Conservation (phyloP, 1,140 invertebrate species). For the Lasioglossum albipes region DNA sequence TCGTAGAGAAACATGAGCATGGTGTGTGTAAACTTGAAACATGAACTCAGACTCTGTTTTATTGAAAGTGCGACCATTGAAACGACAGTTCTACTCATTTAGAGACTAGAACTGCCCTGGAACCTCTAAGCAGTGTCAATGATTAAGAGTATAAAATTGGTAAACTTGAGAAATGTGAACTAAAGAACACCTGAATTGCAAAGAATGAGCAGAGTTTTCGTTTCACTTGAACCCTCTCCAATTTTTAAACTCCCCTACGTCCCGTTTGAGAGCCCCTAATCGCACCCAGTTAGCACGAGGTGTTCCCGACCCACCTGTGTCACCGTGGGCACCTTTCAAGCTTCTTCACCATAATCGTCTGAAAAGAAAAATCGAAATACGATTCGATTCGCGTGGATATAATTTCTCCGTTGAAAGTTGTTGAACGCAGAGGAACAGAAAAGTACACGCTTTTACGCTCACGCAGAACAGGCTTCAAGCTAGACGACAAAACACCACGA, state of each 20-base stretch:
- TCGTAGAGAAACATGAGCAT: too few species aligned
- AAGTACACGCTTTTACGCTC: conserved; percentile 32
- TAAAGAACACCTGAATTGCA: too few species aligned
- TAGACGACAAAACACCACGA: conserved; percentile 15
- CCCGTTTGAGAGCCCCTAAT: background rate
- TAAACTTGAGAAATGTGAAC: too few species aligned
- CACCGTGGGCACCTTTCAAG: conserved; percentile 17
- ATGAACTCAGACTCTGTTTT: too few species aligned
- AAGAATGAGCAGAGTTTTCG: background rate
- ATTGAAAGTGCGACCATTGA: too few species aligned
- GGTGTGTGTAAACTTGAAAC: too few species aligned
- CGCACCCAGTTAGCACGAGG: conserved; percentile 15
- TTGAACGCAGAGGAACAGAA: background rate
- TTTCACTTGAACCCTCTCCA: background rate
- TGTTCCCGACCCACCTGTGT: background rate
- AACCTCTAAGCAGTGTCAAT: too few species aligned
- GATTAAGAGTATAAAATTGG: too few species aligned
- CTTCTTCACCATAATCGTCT: background rate
- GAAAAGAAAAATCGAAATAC: background rate
- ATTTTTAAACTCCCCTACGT: background rate
- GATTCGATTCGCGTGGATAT: too few species aligned
- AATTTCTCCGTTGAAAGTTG: background rate
- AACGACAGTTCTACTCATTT: too few species aligned
- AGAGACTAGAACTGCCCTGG: too few species aligned
- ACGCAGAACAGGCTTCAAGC: conserved; percentile 32